Percentiles rank a stretch among this genome's conserved stretches.
Evolutionary conservation across 2,797 vertebrate species (phyloP).

Genomic region (Hylomyscus alleni): DNA sequence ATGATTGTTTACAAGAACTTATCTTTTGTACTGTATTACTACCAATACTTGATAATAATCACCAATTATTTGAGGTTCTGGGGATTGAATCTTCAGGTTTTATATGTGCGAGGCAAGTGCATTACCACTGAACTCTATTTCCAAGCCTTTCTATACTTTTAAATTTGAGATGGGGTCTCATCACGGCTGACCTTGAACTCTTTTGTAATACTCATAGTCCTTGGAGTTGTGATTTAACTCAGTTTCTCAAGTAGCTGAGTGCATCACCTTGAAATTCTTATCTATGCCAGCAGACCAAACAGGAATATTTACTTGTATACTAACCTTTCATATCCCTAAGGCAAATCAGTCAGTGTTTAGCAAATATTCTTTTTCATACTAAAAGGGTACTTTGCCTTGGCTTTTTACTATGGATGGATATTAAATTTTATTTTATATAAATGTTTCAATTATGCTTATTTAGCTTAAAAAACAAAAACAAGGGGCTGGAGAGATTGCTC

Average conservation of each 20-base stretch:
- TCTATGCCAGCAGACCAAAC: background rate
- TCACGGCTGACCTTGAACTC: background rate
- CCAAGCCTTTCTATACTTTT: background rate
- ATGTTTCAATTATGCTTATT: background rate
- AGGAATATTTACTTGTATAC: background rate
- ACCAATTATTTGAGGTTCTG: background rate
- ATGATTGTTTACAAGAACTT: background rate
- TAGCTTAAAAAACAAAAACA: background rate
- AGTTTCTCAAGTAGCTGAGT: background rate
- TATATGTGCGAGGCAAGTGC: background rate
- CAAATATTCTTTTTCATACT: constrained; percentile 9
- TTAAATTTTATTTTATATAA: constrained; percentile 58
- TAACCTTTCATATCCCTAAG: background rate
- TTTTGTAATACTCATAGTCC: too few species aligned
- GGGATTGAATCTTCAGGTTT: background rate
- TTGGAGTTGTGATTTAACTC: too few species aligned
- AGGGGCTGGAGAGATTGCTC: too few species aligned
- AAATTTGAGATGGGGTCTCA: background rate
- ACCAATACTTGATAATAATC: constrained; percentile 14
- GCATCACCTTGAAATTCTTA: background rate
- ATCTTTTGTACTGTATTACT: background rate
- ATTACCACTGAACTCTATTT: background rate
- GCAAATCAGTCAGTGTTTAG: background rate
- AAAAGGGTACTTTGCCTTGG: background rate
- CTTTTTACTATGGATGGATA: constrained; percentile 24